Percentiles rank a stretch among this genome's conserved stretches.
phyloP scores from a whole-genome alignment of 1,140 invertebrate genomes.

The Drosophila pachea region DNA sequence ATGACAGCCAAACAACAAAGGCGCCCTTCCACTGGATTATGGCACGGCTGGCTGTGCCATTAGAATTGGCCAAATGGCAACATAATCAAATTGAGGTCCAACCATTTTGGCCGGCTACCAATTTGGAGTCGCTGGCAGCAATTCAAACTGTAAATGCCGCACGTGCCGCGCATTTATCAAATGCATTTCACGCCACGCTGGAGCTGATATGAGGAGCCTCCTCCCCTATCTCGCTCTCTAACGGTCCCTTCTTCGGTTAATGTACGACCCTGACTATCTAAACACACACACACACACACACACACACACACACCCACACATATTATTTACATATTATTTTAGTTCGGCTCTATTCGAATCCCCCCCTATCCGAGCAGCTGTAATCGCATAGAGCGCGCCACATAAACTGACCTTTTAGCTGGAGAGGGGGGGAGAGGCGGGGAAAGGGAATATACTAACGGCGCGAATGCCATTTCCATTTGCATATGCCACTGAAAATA shows the following conservation, averaged over 20 bases:
- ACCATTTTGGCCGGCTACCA: conserved; percentile 28
- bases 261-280: conserved; percentile 40
- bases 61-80: conserved; percentile 12
- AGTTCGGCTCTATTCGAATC: conserved; percentile 21
- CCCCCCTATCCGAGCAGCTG: conserved; percentile 4
- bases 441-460: neutral
- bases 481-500: conserved; percentile 43
- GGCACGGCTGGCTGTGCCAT: conserved; percentile 4
- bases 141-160: conserved; percentile 27
- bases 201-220: conserved; percentile 7
- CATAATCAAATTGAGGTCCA: conserved; percentile 16
- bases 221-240: neutral
- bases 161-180: conserved; percentile 58
- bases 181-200: conserved; percentile 53
- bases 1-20: conserved; percentile 22
- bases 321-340: conserved; percentile 49
- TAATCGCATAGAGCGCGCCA: conserved; percentile 20
- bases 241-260: conserved; percentile 16
- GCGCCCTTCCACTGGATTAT: conserved; percentile 21
- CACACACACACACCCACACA: neutral
- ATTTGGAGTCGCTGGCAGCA: conserved; percentile 23
- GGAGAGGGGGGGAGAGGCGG: neutral
- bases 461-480: conserved; percentile 43
- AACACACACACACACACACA: conserved; percentile 24
- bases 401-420: conserved; percentile 39